Evolutionary conservation across 2,888 invertebrate species (phyloP).

Genomic region (Drosophila mimica): DNA sequence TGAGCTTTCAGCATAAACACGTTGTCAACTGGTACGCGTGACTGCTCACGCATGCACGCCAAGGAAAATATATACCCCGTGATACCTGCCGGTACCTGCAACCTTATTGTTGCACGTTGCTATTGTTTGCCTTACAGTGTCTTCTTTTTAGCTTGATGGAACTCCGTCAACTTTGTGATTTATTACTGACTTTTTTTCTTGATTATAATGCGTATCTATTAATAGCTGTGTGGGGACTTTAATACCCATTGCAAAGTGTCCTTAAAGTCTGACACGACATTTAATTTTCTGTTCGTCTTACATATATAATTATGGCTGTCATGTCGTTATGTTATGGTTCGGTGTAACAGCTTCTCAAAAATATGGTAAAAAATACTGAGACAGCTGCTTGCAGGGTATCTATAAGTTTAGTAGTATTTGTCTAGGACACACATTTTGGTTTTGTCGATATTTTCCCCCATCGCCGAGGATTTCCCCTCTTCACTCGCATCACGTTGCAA

Average conservation of each 20-base stretch:
- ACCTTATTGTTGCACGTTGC: background rate
- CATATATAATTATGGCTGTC: background rate
- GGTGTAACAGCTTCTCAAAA: background rate
- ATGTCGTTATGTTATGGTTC: background rate
- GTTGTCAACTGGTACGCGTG: constrained; percentile 74
- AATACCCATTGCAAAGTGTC: background rate
- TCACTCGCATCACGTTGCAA: constrained; percentile 42
- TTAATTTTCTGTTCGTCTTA: background rate
- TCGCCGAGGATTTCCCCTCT: background rate
- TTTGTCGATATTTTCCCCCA: constrained; percentile 6
- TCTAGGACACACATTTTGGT: background rate
- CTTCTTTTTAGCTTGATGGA: constrained; percentile 38
- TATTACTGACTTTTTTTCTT: constrained; percentile 47
- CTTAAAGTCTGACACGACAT: background rate
- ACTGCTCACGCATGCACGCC: constrained; percentile 61
- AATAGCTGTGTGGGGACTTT: background rate
- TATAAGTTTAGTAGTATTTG: background rate
- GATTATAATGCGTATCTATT: constrained; percentile 50
- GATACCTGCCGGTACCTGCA: background rate
- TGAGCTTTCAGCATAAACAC: constrained; percentile 77
- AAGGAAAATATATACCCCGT: background rate
- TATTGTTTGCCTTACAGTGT: constrained; percentile 38
- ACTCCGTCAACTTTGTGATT: constrained; percentile 55
- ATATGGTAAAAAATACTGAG: background rate
- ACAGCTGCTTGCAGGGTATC: background rate